Evolutionary conservation across 2,797 vertebrate genomes (phyloP).

Genomic region (Tapera naevia): DNA sequence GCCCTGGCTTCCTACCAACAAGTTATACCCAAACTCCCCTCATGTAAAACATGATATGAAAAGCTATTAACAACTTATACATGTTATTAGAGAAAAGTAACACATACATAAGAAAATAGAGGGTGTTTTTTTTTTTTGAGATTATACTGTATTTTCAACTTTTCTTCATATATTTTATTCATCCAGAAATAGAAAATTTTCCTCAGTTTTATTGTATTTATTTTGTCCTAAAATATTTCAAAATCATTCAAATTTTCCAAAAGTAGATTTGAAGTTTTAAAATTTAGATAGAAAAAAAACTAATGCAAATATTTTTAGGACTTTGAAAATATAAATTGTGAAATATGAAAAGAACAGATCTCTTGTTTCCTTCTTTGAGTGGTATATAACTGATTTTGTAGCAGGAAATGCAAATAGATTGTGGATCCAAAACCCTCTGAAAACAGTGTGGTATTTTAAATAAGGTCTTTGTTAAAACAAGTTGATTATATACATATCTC

Average conservation of each 20-base stretch:
- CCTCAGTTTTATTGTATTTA: rapidly evolving
- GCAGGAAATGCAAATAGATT: neutral
- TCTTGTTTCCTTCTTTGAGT: neutral
- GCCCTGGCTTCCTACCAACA: neutral
- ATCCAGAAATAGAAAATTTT: neutral
- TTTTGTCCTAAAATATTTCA: neutral
- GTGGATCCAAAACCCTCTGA: neutral
- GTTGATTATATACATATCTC: neutral
- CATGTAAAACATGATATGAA: neutral
- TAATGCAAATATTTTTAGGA: neutral
- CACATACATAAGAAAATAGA: neutral
- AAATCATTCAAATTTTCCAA: neutral
- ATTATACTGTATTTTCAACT: no score
- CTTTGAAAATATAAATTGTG: neutral
- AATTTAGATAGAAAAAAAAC: neutral
- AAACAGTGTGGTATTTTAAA: neutral
- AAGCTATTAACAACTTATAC: neutral
- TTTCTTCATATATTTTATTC: no score
- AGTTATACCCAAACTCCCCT: neutral
- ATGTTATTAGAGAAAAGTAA: neutral
- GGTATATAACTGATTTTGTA: neutral
- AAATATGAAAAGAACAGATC: neutral
- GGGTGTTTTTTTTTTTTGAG: no score
- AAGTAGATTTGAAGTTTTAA: neutral
- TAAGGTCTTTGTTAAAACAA: neutral